phyloP scores from a whole-genome alignment of 2,888 invertebrate genomes.

The Poecilobothrus nobilitatus region DNA sequence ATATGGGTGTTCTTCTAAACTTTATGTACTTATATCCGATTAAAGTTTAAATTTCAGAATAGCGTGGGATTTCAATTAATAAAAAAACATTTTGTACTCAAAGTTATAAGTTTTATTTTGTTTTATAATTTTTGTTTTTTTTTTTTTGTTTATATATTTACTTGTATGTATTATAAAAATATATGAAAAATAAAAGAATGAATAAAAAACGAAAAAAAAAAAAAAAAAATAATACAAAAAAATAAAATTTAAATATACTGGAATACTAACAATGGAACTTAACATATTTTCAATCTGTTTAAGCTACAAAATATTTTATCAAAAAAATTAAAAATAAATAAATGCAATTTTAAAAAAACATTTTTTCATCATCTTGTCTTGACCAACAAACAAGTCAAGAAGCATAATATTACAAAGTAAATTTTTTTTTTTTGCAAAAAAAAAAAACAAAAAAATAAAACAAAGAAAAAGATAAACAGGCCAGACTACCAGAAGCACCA shows the following conservation, averaged over 20 bases:
- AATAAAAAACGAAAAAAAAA: too few species aligned
- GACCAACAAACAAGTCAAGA: too few species aligned
- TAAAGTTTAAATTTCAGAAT: background rate
- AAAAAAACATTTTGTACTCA: background rate
- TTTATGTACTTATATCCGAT: background rate
- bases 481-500: background rate
- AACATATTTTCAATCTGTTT: background rate
- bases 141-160: background rate
- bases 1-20: background rate
- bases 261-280: background rate
- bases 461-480: too few species aligned
- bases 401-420: too few species aligned
- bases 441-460: too few species aligned
- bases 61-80: constrained; percentile 6
- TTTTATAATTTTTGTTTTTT: too few species aligned
- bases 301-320: too few species aligned
- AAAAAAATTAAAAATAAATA: background rate
- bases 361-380: too few species aligned
- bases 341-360: too few species aligned
- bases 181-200: too few species aligned
- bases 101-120: background rate
- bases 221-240: background rate
- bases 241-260: background rate
- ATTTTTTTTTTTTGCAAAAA: background rate
- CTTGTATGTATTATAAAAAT: too few species aligned